Percentiles rank a stretch among this genome's conserved stretches.
phyloP scores from a whole-genome alignment of 2,113 vertebrate genomes.

The Eptatretus burgeri region DNA sequence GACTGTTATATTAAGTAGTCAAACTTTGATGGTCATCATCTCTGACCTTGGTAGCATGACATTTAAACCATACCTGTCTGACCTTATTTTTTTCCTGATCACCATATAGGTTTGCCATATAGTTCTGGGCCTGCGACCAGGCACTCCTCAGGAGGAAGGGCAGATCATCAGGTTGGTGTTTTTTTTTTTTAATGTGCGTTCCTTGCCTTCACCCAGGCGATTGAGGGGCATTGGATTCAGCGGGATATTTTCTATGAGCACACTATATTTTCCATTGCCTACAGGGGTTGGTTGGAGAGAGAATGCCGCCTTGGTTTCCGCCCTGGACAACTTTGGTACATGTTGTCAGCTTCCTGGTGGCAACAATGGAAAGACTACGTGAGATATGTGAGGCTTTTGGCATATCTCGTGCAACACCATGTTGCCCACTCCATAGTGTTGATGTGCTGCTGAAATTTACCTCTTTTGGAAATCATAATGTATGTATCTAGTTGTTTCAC shows the following conservation, averaged over 20 bases:
- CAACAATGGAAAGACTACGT: constrained; percentile 94
- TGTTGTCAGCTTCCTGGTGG: constrained; percentile 97
- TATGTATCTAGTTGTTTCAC: constrained; percentile 6
- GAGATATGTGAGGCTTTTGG: constrained; percentile 51
- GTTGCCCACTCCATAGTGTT: too few species aligned
- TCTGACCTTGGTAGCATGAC: too few species aligned
- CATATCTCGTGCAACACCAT: too few species aligned
- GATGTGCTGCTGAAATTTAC: too few species aligned
- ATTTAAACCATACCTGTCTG: too few species aligned
- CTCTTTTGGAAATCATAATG: too few species aligned
- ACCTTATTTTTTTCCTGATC: background rate
- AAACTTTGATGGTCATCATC: too few species aligned
- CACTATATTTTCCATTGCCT: background rate
- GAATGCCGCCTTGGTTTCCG: constrained; percentile 79
- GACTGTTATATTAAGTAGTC: too few species aligned
- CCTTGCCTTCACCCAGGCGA: background rate
- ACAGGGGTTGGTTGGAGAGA: constrained; percentile 72
- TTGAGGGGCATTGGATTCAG: background rate
- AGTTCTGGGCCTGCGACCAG: constrained; percentile 62
- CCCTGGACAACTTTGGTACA: constrained; percentile 71
- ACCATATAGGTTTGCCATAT: constrained; percentile 66
- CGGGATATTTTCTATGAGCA: too few species aligned
- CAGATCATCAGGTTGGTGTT: constrained; percentile 54
- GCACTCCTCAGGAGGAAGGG: constrained; percentile 71
- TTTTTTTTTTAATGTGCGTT: constrained; percentile 7